Conservation (phyloP, 2,797 vertebrate species). For the Esox lucius region DNA sequence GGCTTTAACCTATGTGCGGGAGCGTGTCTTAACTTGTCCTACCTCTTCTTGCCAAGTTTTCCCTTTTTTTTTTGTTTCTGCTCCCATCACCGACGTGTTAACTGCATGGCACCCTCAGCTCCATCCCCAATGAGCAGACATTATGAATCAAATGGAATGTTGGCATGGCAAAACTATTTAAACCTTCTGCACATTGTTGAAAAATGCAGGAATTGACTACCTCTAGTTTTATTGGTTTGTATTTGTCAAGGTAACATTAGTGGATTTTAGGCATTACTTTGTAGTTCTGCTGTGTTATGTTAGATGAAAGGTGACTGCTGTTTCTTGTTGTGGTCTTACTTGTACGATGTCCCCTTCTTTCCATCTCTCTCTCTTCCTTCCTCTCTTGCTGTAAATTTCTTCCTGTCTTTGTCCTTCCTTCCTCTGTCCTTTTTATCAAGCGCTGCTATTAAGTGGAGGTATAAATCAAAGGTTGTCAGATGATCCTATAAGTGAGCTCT, state of each 20-base stretch:
- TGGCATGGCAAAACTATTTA: no score
- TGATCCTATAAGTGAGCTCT: constrained; percentile 27
- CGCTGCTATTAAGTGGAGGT: constrained; percentile 31
- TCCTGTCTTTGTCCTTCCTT: not conserved
- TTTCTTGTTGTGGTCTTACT: no score
- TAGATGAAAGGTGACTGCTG: not conserved
- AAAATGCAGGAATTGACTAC: no score
- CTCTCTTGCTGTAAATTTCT: not conserved
- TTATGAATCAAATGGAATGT: no score
- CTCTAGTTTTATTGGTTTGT: no score
- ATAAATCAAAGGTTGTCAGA: constrained; percentile 27
- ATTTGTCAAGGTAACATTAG: no score
- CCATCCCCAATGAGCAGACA: no score
- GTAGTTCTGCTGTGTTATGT: no score
- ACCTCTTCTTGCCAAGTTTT: not conserved
- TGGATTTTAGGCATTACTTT: no score
- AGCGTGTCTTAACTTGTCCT: not conserved
- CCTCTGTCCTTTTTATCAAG: constrained; percentile 22
- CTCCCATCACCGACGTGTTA: not conserved
- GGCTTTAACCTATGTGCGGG: not conserved
- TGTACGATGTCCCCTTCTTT: not conserved
- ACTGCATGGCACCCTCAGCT: not conserved
- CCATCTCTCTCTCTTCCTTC: not conserved
- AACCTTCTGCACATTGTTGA: no score
- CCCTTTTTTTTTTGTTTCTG: not conserved